Conservation (phyloP, 2,113 vertebrate genomes). For the Platichthys flesus region DNA sequence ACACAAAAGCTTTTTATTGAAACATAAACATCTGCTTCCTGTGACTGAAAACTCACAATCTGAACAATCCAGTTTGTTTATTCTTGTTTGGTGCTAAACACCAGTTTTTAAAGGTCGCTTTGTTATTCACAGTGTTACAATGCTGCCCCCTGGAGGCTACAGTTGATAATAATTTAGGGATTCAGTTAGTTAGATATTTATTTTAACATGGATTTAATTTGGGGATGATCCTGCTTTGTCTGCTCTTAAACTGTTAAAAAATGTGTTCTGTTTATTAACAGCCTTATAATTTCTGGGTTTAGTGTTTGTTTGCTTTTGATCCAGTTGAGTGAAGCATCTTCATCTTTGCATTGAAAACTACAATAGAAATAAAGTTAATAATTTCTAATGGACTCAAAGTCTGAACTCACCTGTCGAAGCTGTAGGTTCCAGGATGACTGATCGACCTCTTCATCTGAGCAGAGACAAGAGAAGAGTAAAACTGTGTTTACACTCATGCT, state of each 20-base stretch:
- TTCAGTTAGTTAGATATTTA: background rate
- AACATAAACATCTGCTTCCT: background rate
- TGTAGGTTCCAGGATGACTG: conserved; percentile 76
- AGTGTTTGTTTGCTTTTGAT: background rate
- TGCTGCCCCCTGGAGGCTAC: conserved; percentile 44
- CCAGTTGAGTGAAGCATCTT: background rate
- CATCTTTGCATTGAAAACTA: background rate
- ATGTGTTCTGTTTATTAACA: no score
- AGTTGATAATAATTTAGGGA: background rate
- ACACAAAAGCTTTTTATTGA: background rate
- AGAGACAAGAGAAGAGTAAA: background rate
- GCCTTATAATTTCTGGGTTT: no score
- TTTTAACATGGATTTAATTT: background rate
- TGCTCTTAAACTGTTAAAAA: no score
- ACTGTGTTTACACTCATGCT: no score
- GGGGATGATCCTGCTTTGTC: no score
- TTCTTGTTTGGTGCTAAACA: background rate
- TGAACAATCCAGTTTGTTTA: background rate
- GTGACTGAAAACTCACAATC: background rate
- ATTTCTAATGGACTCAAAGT: background rate
- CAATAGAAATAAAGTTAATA: background rate
- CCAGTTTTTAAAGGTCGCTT: background rate
- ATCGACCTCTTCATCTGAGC: conserved; percentile 72
- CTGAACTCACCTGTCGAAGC: conserved; percentile 67
- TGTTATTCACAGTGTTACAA: background rate